phyloP scores from a whole-genome alignment of 2,888 invertebrate genomes.

The Lottia scabra region DNA sequence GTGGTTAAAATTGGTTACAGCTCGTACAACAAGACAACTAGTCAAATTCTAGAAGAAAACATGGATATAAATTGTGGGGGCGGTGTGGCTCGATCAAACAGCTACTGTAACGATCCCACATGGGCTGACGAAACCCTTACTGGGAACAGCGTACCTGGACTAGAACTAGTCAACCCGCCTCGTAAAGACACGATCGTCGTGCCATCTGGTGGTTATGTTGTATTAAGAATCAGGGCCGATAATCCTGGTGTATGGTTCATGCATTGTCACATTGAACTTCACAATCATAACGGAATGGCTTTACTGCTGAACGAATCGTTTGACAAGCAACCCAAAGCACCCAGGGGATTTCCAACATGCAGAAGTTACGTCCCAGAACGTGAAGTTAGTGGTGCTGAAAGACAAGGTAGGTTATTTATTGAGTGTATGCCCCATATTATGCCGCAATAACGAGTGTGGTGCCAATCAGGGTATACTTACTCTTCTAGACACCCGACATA shows the following conservation, averaged over 20 bases:
- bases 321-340: constrained; percentile 24
- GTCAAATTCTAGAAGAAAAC: constrained; percentile 17
- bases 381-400: too few relatives aligned
- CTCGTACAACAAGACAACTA: constrained; percentile 23
- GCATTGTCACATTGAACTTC: constrained; percentile 47
- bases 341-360: constrained; percentile 29
- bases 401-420: too few relatives aligned
- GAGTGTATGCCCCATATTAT: too few relatives aligned
- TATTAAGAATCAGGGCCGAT: constrained; percentile 58
- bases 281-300: constrained; percentile 61
- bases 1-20: constrained; percentile 31
- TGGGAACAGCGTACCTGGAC: constrained; percentile 21
- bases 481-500: too few relatives aligned
- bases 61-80: constrained; percentile 32
- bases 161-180: constrained; percentile 34
- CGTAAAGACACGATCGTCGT: constrained; percentile 62
- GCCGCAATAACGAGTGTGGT: too few relatives aligned
- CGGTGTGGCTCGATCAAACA: constrained; percentile 2
- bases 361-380: neutral
- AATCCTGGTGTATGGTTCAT: constrained; percentile 49
- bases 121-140: constrained; percentile 26
- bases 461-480: too few relatives aligned
- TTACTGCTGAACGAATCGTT: constrained; percentile 71
- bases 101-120: constrained; percentile 25
- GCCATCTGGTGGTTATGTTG: constrained; percentile 64